Evolutionary conservation across 2,113 vertebrate species (phyloP), one percentile per base, ranked within the genome.

Genomic region (Epinephelus cyanopodus): DNA sequence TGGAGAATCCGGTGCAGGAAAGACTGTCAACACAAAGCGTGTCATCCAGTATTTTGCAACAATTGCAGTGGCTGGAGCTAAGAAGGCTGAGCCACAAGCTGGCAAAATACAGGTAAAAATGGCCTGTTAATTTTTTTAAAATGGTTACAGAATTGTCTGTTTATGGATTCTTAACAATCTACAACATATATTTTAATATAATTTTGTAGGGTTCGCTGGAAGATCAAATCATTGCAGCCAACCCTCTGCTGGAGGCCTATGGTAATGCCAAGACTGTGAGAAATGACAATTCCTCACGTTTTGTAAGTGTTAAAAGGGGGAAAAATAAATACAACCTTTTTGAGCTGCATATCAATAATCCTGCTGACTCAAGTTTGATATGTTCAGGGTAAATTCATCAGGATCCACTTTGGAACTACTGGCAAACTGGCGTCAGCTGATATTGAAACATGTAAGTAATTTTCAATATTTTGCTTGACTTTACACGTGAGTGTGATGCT

Each of bases 21-120:
- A 98, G 95, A 98, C 97, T 93, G 97, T 98, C 86, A 98, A 98
- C 90, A 98, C 97, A 0, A 98, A 98, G 73, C 95, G 96, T 91
- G 97, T 98, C 94, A 98, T 98, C 87, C 97, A 98, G 95, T 98
- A 97, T 90, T 99, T 98, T 90, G 97, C 97, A 90, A 97, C 95
- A 95, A 97, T 98, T 96, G 97, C 97, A 90, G 94, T 96, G n/a
- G 25, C 79, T 77, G 56, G 74, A 58, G 47, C 47, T 2, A 93
- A 93, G 61, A 93, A 93, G 53, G 7, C 13, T 11, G 81, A 83
- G 15, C 7, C 3, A 50, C 5, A 2, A 5, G 1, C 17, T 91
- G 70, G 92, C 48, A 97, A 98, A 93, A 96, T 97, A 1, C 93
- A 98, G 93, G 97, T 97, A 69, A 45, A 54, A 18, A 18, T 18